phyloP scores from a whole-genome alignment of 2,888 invertebrate species.

The Lycaena phlaeas region DNA sequence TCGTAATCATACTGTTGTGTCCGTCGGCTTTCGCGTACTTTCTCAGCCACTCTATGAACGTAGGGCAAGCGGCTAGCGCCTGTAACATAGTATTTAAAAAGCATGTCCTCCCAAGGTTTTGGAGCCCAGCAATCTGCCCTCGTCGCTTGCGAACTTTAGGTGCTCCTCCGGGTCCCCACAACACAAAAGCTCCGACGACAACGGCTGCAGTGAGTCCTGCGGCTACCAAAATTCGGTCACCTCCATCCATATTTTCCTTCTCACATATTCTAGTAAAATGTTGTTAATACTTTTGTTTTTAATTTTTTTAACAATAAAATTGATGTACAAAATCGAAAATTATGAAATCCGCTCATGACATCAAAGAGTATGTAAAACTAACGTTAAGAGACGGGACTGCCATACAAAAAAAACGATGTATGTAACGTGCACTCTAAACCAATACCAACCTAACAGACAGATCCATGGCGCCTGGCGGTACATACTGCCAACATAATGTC shows the following conservation, averaged over 20 bases:
- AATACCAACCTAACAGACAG: too few relatives aligned
- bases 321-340: conserved; percentile 14
- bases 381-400: too few relatives aligned
- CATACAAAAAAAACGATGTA: too few relatives aligned
- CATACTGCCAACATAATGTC: too few relatives aligned
- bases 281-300: conserved; percentile 4
- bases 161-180: conserved; percentile 84
- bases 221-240: conserved; percentile 83
- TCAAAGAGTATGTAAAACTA: too few relatives aligned
- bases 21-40: conserved; percentile 74
- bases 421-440: too few relatives aligned
- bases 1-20: conserved; percentile 81
- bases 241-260: conserved; percentile 74
- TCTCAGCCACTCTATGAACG: conserved; percentile 87
- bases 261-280: conserved; percentile 6
- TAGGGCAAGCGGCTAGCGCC: conserved; percentile 81
- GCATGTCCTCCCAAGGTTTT: conserved; percentile 93
- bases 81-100: conserved; percentile 86
- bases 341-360: conserved; percentile 13
- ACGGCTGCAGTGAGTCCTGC: conserved; percentile 86
- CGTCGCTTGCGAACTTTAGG: conserved; percentile 74
- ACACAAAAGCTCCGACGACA: conserved; percentile 86
- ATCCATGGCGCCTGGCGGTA: too few relatives aligned
- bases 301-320: conserved; percentile 7
- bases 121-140: conserved; percentile 87